Conservation (phyloP, 2,888 invertebrate genomes). For the Drosophila paranaensis region DNA sequence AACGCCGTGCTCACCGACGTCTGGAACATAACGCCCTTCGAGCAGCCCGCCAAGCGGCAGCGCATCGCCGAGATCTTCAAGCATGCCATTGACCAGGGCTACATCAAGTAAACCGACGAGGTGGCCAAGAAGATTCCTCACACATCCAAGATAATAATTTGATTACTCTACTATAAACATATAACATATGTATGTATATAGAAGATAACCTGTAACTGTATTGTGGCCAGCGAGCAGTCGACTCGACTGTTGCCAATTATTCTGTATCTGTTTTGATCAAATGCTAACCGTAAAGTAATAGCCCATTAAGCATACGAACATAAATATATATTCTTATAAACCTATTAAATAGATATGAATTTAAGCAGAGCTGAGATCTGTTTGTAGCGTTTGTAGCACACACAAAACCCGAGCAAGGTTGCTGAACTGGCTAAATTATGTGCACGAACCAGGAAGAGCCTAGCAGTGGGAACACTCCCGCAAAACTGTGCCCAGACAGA, state of each 20-base stretch:
- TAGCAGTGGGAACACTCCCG: neutral
- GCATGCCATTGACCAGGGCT: slow-evolving; percentile 88
- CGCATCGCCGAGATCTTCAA: slow-evolving; percentile 88
- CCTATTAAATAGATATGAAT: neutral
- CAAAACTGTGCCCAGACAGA: neutral
- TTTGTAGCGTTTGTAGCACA: neutral
- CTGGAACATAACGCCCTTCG: slow-evolving; percentile 88
- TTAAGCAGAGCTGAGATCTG: neutral
- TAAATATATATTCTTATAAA: neutral
- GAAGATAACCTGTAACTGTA: neutral
- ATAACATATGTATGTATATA: neutral
- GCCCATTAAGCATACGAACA: neutral
- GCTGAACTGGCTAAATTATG: neutral
- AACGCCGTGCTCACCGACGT: slow-evolving; percentile 86
- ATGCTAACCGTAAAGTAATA: slow-evolving; percentile 22
- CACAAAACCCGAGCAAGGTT: neutral
- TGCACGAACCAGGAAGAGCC: neutral
- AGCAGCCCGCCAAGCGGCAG: slow-evolving; percentile 86
- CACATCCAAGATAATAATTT: slow-evolving; percentile 1
- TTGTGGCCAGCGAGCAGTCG: neutral
- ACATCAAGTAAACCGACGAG: slow-evolving; percentile 75
- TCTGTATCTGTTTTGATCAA: slow-evolving; percentile 22
- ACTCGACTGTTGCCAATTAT: neutral
- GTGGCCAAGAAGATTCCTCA: neutral
- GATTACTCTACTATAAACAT: too few relatives aligned